Percentiles rank a stretch among this genome's conserved stretches.
These are phyloP conservation scores for Hydra vulgaris DNA, from an alignment of 30 jellyfish, hydroid and myxozoan species.

Conservation along the genomic window DNA sequence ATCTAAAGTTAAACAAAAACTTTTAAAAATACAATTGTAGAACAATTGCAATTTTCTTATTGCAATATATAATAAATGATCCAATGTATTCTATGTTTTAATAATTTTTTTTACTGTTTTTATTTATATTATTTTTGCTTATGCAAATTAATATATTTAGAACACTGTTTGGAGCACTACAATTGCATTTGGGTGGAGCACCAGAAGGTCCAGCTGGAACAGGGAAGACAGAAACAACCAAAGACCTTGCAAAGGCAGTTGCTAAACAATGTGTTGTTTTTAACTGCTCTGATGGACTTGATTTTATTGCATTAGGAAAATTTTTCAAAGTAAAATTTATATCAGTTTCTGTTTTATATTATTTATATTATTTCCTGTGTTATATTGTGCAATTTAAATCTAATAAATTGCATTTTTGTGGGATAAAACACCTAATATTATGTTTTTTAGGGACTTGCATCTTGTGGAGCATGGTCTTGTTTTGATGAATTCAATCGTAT, in stretches of 20 bases:
- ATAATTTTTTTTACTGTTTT: no score
- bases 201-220: constrained; percentile 99
- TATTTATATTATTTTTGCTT: background rate
- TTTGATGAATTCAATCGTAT: constrained; percentile 96
- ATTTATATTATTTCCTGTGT: no score
- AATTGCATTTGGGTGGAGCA: constrained; percentile 95
- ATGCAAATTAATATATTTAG: constrained; percentile 17
- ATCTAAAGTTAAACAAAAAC: no score
- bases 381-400: no score
- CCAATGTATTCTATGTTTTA: background rate
- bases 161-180: constrained; percentile 91
- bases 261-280: constrained; percentile 97
- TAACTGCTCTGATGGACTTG: constrained; percentile 96
- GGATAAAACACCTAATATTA: background rate
- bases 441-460: constrained; percentile 72
- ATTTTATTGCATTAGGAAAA: constrained; percentile 86
- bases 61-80: no score
- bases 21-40: no score
- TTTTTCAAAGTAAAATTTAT: constrained; percentile 87
- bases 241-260: constrained; percentile 96
- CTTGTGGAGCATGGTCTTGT: constrained; percentile 99
- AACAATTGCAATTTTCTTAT: no score
- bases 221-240: constrained; percentile 93
- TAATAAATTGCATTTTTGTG: background rate
- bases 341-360: background rate